phyloP scores from a whole-genome alignment of 1,140 invertebrate species.

The Phymorhynchus buccinoides region DNA sequence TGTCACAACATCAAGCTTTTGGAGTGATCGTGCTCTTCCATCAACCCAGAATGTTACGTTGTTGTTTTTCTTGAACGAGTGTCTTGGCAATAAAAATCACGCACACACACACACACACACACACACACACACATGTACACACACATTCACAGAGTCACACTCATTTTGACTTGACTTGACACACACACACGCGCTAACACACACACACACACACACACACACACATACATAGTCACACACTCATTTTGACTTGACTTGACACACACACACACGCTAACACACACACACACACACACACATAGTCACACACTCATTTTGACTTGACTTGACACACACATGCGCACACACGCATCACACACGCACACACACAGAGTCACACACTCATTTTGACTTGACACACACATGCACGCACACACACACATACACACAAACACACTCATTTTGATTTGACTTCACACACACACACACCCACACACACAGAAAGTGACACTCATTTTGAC shows the following conservation, averaged over 20 bases:
- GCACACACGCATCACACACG: too few species aligned
- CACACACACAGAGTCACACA: background rate
- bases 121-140: background rate
- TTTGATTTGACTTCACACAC: background rate
- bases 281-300: conserved; percentile 13
- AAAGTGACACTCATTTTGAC: background rate
- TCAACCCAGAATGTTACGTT: too few species aligned
- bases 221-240: background rate
- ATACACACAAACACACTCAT: background rate
- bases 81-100: background rate
- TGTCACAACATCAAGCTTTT: too few species aligned
- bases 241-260: background rate
- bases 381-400: background rate
- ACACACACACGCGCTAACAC: background rate
- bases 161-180: background rate
- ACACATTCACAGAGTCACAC: background rate
- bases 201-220: background rate
- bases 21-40: too few species aligned
- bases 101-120: background rate
- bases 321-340: background rate
- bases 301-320: background rate
- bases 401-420: background rate
- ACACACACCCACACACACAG: background rate
- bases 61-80: background rate
- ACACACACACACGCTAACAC: background rate